phyloP scores from a whole-genome alignment of 1,140 invertebrate species.

The Whitmania pigra region DNA sequence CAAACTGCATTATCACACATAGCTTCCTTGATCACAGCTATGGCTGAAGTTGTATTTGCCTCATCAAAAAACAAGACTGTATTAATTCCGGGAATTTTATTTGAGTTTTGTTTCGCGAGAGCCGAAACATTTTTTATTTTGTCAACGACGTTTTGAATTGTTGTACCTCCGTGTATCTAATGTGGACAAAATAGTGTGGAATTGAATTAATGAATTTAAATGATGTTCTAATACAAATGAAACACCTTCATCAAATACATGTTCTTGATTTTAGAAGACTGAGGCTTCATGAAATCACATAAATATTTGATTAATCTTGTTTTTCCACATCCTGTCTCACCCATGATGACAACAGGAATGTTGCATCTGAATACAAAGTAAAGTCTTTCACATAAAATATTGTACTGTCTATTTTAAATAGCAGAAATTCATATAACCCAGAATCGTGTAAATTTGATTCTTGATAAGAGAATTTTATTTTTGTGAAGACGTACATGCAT shows the following conservation, averaged over 20 bases:
- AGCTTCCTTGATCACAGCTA: conserved; percentile 38
- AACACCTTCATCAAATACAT: conserved; percentile 37
- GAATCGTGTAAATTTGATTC: too few relatives aligned
- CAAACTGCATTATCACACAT: conserved; percentile 36
- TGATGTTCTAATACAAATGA: background rate
- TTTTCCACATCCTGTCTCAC: conserved; percentile 41
- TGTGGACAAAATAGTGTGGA: too few relatives aligned
- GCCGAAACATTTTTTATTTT: too few relatives aligned
- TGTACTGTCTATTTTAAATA: too few relatives aligned
- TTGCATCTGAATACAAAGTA: conserved; percentile 29
- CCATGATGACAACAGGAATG: conserved; percentile 40
- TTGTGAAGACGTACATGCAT: too few relatives aligned
- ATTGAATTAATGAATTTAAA: too few relatives aligned
- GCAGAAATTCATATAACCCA: too few relatives aligned
- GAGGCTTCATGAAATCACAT: conserved; percentile 31
- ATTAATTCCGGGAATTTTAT: conserved; percentile 27
- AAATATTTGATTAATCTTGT: conserved; percentile 36
- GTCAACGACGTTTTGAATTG: too few relatives aligned
- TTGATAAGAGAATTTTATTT: too few relatives aligned
- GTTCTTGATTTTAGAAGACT: conserved; percentile 28
- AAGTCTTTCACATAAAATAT: too few relatives aligned
- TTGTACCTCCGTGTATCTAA: too few relatives aligned
- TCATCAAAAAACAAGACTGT: conserved; percentile 41
- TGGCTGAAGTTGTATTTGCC: conserved; percentile 38
- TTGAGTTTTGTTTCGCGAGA: too few relatives aligned